These are phyloP conservation scores for Ectobius pallidus DNA, from an alignment of 2,888 invertebrate genomes.

Conservation along the genomic window DNA sequence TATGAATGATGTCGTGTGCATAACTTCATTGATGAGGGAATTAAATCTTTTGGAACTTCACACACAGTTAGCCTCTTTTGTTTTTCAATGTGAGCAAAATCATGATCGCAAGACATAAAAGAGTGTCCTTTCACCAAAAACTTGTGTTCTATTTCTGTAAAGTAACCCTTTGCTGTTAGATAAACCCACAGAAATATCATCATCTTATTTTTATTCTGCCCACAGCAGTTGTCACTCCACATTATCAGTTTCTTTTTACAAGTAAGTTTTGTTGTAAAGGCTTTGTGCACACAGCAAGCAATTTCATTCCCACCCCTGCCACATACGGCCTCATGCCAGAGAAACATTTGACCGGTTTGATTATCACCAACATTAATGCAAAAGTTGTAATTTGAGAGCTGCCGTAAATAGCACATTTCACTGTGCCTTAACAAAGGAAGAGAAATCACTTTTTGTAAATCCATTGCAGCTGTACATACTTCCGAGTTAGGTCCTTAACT, in stretches of 20 bases:
- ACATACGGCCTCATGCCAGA: not conserved
- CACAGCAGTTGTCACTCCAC: not conserved
- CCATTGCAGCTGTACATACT: constrained; percentile 10
- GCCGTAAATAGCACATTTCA: not conserved
- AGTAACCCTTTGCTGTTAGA: not conserved
- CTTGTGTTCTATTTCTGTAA: not conserved
- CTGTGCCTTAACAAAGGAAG: no score
- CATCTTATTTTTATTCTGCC: not conserved
- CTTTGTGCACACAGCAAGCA: not conserved
- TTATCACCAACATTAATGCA: not conserved
- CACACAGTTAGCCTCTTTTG: not conserved
- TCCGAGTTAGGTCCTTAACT: not conserved
- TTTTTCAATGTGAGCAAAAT: not conserved
- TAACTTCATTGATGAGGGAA: not conserved
- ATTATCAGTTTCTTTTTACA: not conserved
- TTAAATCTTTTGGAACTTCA: constrained; percentile 4
- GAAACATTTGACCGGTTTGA: not conserved
- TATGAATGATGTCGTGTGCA: not conserved
- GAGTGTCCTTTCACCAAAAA: not conserved
- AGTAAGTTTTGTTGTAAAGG: not conserved
- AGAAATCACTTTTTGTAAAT: constrained; percentile 14
- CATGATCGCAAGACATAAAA: no score
- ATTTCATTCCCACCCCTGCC: not conserved
- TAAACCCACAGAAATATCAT: not conserved
- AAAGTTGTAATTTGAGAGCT: not conserved